A percentile compares a stretch with the other conserved stretches of the same genome.
Conservation (phyloP, 2,797 vertebrate genomes). For the Propithecus deckenii region DNA sequence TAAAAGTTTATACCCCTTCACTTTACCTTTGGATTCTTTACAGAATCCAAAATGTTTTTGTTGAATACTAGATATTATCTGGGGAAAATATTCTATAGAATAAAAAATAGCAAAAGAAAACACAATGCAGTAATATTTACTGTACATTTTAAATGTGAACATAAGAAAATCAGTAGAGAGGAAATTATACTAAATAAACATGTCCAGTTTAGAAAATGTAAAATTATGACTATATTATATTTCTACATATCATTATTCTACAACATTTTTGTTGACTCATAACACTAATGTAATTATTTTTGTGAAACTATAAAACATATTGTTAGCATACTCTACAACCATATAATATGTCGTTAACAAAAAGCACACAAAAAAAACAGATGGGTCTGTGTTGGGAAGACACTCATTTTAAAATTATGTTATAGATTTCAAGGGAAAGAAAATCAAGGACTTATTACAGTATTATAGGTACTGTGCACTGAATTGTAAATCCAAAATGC, state of each 20-base stretch:
- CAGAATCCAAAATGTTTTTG: background rate
- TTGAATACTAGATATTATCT: background rate
- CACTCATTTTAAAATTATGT: background rate
- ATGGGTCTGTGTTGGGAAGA: background rate
- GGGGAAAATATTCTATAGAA: background rate
- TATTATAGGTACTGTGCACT: slow-evolving; percentile 36
- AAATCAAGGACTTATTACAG: background rate
- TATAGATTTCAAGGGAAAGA: background rate
- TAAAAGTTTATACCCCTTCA: background rate
- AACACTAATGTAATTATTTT: background rate
- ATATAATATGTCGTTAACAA: background rate
- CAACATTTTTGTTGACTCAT: background rate
- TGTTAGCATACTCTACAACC: background rate
- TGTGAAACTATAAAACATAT: background rate
- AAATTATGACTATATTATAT: background rate
- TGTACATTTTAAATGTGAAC: background rate
- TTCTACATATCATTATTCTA: background rate
- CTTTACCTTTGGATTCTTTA: background rate
- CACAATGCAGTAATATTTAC: background rate
- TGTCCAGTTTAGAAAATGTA: background rate
- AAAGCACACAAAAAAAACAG: background rate
- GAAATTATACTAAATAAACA: background rate
- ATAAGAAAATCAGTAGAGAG: background rate
- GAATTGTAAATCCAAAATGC: slow-evolving; percentile 57
- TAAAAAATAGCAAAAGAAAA: background rate